phyloP scores from a whole-genome alignment of 2,797 vertebrate species.

The Sebastiscus tertius region DNA sequence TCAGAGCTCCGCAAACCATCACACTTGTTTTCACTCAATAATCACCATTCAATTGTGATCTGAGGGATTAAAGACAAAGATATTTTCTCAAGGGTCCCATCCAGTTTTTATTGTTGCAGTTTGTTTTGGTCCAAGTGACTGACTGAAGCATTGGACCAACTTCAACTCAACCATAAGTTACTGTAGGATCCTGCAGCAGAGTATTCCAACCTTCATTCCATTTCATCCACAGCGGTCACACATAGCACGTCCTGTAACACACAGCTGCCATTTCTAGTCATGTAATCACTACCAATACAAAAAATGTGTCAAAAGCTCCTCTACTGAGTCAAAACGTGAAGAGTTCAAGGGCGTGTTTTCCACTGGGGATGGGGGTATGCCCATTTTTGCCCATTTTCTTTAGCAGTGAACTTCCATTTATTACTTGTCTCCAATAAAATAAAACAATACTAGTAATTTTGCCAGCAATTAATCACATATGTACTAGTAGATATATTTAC shows the following conservation, averaged over 20 bases:
- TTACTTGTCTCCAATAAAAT: no score
- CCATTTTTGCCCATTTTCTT: no score
- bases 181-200: neutral
- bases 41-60: neutral
- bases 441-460: no score
- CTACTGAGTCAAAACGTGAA: no score
- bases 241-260: neutral
- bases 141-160: neutral
- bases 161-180: neutral
- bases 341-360: no score
- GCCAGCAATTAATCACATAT: no score
- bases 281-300: neutral
- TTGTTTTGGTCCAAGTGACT: neutral
- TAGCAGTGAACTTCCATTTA: no score
- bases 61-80: neutral
- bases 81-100: neutral
- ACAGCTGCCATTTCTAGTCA: neutral
- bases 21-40: conserved; percentile 10
- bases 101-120: neutral
- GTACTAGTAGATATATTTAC: no score
- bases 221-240: neutral
- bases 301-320: no score
- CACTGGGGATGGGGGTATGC: no score
- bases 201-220: neutral
- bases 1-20: neutral